Conservation (phyloP, 2,113 vertebrate genomes). For the Saiga tatarica region DNA sequence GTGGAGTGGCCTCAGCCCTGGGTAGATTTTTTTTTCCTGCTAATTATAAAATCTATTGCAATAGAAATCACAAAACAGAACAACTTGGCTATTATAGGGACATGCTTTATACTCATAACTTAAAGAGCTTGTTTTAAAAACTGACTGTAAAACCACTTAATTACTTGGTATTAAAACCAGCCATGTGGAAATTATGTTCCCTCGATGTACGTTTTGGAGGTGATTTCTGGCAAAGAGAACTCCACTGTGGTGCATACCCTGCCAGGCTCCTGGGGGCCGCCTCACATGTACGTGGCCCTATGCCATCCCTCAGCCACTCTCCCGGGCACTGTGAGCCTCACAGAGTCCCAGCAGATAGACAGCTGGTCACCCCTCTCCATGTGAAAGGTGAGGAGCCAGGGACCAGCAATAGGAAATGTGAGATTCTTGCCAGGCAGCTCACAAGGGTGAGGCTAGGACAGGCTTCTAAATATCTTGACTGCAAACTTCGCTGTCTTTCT, state of each 20-base stretch:
- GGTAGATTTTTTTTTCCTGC: neutral
- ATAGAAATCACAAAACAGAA: neutral
- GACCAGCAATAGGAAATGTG: neutral
- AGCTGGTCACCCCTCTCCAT: neutral
- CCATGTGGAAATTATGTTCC: constrained; percentile 51
- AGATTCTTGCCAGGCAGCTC: neutral
- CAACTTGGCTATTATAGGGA: neutral
- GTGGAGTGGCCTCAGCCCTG: neutral
- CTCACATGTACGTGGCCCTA: rapidly evolving
- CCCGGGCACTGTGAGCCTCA: rapidly evolving
- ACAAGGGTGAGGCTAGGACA: neutral
- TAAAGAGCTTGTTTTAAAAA: constrained; percentile 55
- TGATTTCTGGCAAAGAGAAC: neutral
- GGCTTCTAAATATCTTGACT: neutral
- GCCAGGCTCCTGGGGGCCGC: neutral
- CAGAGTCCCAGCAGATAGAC: rapidly evolving
- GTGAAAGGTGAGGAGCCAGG: too few relatives aligned
- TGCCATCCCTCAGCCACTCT: rapidly evolving
- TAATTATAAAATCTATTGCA: neutral
- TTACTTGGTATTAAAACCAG: constrained; percentile 58
- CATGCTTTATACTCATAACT: constrained; percentile 19
- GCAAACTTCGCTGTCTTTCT: neutral
- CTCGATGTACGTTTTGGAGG: neutral
- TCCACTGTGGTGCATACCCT: rapidly evolving
- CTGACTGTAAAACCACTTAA: constrained; percentile 56